A percentile compares a stretch with the other conserved stretches of the same genome.
Conservation (phyloP, 2,797 vertebrate genomes). For the Lemur catta region DNA sequence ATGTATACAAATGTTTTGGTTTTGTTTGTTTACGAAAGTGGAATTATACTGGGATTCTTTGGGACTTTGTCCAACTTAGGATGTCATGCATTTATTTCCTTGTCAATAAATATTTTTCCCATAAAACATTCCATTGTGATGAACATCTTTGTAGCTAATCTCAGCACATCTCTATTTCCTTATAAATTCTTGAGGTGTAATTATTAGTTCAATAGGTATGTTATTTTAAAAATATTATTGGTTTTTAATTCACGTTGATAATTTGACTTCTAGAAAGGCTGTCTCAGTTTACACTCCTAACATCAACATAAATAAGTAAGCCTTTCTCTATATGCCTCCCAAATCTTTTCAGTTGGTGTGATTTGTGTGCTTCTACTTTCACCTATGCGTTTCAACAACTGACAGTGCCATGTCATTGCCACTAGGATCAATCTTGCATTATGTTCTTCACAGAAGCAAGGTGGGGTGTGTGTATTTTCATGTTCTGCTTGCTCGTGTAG, state of each 20-base stretch:
- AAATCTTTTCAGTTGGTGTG: background rate
- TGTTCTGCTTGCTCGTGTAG: background rate
- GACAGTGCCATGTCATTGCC: background rate
- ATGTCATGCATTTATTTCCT: conserved; percentile 19
- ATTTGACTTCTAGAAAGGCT: background rate
- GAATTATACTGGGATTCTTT: conserved; percentile 28
- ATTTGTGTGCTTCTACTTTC: background rate
- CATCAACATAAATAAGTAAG: background rate
- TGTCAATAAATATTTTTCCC: conserved; percentile 25
- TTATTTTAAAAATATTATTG: background rate
- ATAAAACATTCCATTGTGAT: background rate
- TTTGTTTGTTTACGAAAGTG: background rate
- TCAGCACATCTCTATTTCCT: conserved; percentile 5
- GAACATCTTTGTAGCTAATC: background rate
- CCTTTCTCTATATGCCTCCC: background rate
- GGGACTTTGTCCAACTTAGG: background rate
- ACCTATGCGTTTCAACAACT: background rate
- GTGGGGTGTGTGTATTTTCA: background rate
- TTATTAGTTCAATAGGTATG: background rate
- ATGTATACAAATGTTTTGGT: background rate
- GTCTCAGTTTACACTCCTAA: background rate
- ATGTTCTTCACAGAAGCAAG: background rate
- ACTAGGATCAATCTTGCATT: background rate
- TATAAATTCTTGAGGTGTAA: background rate
- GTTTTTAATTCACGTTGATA: background rate